Evolutionary conservation across 2,113 vertebrate species (phyloP).

Genomic region (Caranx melampygus): DNA sequence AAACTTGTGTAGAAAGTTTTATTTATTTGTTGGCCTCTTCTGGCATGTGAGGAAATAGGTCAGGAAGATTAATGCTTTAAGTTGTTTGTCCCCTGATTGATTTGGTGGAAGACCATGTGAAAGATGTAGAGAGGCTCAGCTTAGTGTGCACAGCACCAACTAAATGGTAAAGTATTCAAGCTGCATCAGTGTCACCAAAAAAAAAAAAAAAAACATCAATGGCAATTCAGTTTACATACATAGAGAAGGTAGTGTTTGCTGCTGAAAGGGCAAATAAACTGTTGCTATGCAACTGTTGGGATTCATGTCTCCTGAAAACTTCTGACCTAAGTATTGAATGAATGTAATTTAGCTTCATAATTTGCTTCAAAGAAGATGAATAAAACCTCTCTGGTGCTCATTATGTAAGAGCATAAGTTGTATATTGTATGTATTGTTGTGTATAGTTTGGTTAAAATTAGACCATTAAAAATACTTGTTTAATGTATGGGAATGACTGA

Average conservation of each 20-base stretch:
- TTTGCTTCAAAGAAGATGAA: conserved; percentile 6
- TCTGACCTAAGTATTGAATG: conserved; percentile 23
- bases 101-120: conserved; percentile 22
- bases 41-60: conserved; percentile 16
- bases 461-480: conserved; percentile 5
- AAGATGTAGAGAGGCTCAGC: not conserved
- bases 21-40: not conserved
- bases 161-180: conserved; percentile 11
- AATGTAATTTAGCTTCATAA: conserved; percentile 24
- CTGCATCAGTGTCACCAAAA: conserved; percentile 21
- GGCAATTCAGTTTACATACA: conserved; percentile 21
- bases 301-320: conserved; percentile 21
- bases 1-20: not conserved
- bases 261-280: conserved; percentile 34
- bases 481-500: not conserved
- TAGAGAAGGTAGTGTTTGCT: conserved; percentile 10
- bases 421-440: too few species aligned
- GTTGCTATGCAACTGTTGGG: conserved; percentile 45
- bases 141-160: not conserved
- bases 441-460: not conserved
- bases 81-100: conserved; percentile 20
- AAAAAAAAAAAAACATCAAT: conserved; percentile 26
- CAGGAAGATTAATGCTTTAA: conserved; percentile 17
- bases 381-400: not conserved
- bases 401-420: not conserved